Base-by-base conservation (phyloP, 2,797 vertebrate genomes). In the Cyclopterus lumpus region DNA sequence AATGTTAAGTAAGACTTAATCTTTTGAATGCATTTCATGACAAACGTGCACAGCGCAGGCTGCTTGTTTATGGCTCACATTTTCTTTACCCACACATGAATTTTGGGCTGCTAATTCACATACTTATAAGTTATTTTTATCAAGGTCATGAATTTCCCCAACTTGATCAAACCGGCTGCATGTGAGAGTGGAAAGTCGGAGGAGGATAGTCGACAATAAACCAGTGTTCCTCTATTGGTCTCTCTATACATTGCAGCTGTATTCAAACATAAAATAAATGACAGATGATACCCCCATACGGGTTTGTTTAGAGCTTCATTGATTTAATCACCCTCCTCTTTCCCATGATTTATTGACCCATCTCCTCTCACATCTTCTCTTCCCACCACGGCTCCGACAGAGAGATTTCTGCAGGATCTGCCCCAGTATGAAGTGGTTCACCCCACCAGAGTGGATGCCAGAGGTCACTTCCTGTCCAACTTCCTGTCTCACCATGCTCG, bases 381-480 rank as follows among this genome's bases (percentile, higher is more conserved):
- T 83, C 73, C 81, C 77, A 72, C 20, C 61, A 2, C n/a, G 14
- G 1, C 61, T 70, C 48, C 72, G n/a, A 63, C 90, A 94, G 93
- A 83, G 75, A 42, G 60, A 71, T 60, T 75, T 64, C 88, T 75
- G 34, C 81, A 73, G 59, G 88, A 90, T 69, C 71, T 88, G 70
- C 90, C 87, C 51, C 89, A 81, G 51, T 94, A 94, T 63, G 96
- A 98, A 90, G 91, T 99, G 8, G 98, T 99, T 67, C 94, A 96
- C 84, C 98, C 98, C 1, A 62, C 94, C 15, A 93, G 95, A 85
- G 96, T 99, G 44, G 97, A 98, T 12, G 96, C 95, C 70, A 89
- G 90, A 1, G 98, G 97, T 60, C 89, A 91, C 26, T 99, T 99
- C 91, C 85, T 99, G 88, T 99, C 97, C 78, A 97, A 96, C 64